Evolutionary conservation across 2,888 invertebrate species (phyloP), one percentile per base, ranked within the genome.

Genomic region (Tetragonisca angustula): DNA sequence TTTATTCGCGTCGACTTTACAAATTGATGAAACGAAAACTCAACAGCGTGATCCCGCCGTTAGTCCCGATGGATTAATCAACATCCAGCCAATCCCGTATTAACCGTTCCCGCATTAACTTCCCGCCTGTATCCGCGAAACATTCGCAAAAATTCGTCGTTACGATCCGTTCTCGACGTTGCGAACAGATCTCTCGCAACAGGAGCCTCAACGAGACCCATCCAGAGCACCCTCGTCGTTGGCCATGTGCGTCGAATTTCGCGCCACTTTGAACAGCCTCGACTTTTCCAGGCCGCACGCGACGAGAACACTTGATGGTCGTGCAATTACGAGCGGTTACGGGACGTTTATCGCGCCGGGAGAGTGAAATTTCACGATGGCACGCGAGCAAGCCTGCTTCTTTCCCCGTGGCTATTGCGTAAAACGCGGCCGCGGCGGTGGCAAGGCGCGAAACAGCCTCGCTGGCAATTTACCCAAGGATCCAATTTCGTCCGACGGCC

Each of bases 261-360:
- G 70, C 75, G 72, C 68, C 75, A 71, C 77, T 89, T 79, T 76
- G 81, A 89, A 83, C 79, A 54, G 79, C 76, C 65, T 70, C 79
- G 79, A 85, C 83, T 87, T 87, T 87, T 79, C 77, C 71, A 50
- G 70, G 61, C 43, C 21, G 11, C 50, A 54, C 64, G 50, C 52
- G 27, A 54, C 21, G 81, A 80, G 78, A 85, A 84, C 83, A 75
- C 77, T 87, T 87, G 71, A 76, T 84, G 76, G 83, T 81, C 80
- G 76, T 78, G 90, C 89, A 91, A 91, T 91, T 90, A 88, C 88
- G 84, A 90, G 86, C 85, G 87, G 89, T 90, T 90, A 90, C 89
- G 87, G 74, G 80, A 83, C 90, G 88, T 91, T 92, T 91, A 92
- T 90, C 88, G 88, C 87, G 43, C 50, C 52, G 81, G 81, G 59